phyloP scores from a whole-genome alignment of 1,140 invertebrate species.

The Chironomus tepperi region DNA sequence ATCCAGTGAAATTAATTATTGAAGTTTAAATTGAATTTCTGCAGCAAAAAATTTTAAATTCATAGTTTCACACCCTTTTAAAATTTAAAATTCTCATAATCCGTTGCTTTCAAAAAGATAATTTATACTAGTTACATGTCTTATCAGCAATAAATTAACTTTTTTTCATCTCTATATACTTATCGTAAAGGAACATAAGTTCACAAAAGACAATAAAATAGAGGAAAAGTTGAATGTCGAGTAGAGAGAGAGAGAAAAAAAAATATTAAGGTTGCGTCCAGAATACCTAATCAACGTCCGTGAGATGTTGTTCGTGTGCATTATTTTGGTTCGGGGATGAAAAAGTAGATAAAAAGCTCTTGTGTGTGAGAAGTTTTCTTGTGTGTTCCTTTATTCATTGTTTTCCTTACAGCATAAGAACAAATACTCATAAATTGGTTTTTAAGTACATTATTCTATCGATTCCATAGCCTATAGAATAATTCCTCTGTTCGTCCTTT shows the following conservation, averaged over 20 bases:
- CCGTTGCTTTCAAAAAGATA: no score
- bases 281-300: slow-evolving; percentile 12
- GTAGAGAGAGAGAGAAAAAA: not conserved
- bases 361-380: not conserved
- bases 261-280: not conserved
- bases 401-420: not conserved
- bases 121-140: no score
- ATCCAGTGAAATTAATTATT: no score
- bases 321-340: not conserved
- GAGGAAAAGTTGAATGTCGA: not conserved
- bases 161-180: no score
- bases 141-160: no score
- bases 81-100: no score
- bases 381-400: not conserved
- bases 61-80: no score
- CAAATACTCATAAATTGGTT: slow-evolving; percentile 7
- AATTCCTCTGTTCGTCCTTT: not conserved
- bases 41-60: no score
- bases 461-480: not conserved
- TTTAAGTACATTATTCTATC: slow-evolving; percentile 14
- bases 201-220: no score
- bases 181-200: no score
- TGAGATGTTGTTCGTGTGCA: not conserved
- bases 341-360: slow-evolving; percentile 13
- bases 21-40: no score